A percentile compares a stretch with the other conserved stretches of the same genome.
phyloP scores from a whole-genome alignment of 1,140 invertebrate species.

The Parasteatoda tepidariorum region DNA sequence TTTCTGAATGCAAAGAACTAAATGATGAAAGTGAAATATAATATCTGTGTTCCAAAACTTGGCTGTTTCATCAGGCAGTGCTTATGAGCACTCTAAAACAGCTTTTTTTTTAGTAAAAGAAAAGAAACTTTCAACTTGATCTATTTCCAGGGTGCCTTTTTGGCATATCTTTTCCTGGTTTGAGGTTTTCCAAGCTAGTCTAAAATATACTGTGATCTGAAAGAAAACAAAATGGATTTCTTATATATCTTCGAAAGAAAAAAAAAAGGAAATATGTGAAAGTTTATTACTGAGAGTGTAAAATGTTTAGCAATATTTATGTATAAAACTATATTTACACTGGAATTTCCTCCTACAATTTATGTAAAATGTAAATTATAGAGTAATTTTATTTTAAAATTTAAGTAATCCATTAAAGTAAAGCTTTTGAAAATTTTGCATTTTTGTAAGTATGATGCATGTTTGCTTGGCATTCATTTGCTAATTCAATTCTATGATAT shows the following conservation, averaged over 20 bases:
- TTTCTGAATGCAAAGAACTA: constrained; percentile 9
- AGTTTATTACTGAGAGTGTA: neutral
- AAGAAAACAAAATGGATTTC: neutral
- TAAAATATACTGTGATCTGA: neutral
- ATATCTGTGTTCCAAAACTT: constrained; percentile 23
- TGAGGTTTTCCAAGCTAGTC: neutral
- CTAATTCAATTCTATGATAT: neutral
- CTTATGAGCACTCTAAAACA: constrained; percentile 48
- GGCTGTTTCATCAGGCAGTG: constrained; percentile 27
- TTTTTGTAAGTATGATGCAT: neutral
- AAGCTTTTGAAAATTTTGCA: neutral
- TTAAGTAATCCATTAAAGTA: neutral
- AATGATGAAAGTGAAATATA: constrained; percentile 12
- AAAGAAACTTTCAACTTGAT: neutral
- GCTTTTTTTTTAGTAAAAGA: neutral
- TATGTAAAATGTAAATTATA: neutral
- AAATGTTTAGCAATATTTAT: neutral
- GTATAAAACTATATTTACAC: neutral
- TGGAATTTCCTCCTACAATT: neutral
- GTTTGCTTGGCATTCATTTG: neutral
- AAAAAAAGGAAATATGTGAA: neutral
- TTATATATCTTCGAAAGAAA: neutral
- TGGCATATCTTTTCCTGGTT: too few relatives aligned
- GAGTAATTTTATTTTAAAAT: neutral
- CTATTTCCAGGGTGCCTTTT: neutral